Base-by-base conservation (phyloP, 1,140 invertebrate species). In the Probaryconus sp. region DNA sequence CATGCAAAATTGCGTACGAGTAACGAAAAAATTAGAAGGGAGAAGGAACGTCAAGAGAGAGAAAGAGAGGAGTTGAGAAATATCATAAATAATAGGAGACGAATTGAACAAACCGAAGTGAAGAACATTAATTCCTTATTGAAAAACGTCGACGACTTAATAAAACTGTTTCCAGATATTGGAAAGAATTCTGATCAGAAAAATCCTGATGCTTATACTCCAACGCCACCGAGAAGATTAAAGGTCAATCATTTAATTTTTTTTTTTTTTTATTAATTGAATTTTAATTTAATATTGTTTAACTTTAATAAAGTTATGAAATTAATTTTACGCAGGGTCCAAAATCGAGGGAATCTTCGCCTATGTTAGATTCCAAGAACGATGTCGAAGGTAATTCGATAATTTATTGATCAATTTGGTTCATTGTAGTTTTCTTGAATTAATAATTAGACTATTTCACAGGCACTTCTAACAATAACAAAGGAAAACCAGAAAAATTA, bases 1-100 rank as follows among this genome's bases (percentile, higher is more conserved):
- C 95, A 97, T 83, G 95, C 95, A 3, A 97, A 97, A 84, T 85
- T 97, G 38, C 89, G 96, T 30, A 96, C 95, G n/a, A 95, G 95
- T 30, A 97, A 96, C 81, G 96, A 97, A 72, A 96, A 97, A 80
- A 88, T 97, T 60, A 89, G 95, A 35, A 89, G 95, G 28, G 96
- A 98, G 82, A 95, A 95, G 65, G 95, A 97, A 79, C 89, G 93
- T 2, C 91, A 94, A 73, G 95, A 97, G 75, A 91, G 92, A 68
- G 95, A 97, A 76, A 89, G 94, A n/a, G 94, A 96, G 67, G 91
- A 92, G 26, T 77, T 90, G n/a, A 87, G 88, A 53, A 84, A 88
- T 35, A 81, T 88, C 10, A 89, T 90, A 16, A 69, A 85, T 30
- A 89, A 86, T 42, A 88, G 87, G 55, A 85, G 88, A 61, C 87